Conservation (phyloP, 2,888 invertebrate species). For the Caenorhabditis doughertyi region DNA sequence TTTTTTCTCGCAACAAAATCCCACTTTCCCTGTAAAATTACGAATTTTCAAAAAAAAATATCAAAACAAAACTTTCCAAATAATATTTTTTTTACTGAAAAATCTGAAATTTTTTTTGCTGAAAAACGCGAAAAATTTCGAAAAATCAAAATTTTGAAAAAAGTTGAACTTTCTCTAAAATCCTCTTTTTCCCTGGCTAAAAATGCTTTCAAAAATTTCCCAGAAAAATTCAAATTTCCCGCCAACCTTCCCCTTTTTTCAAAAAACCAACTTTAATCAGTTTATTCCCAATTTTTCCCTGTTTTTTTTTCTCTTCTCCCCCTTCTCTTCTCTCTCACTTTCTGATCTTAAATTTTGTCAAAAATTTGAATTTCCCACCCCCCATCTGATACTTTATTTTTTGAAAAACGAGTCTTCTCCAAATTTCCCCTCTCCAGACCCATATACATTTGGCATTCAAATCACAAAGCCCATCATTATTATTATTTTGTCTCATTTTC, state of each 20-base stretch:
- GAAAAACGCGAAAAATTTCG: background rate
- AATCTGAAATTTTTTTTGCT: background rate
- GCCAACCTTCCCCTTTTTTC: too few relatives aligned
- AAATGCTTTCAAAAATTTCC: too few relatives aligned
- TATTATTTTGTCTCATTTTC: too few relatives aligned
- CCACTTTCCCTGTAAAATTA: too few relatives aligned
- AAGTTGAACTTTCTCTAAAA: background rate
- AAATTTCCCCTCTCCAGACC: too few relatives aligned
- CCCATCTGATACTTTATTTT: background rate
- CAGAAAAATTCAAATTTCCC: background rate
- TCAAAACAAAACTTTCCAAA: too few relatives aligned
- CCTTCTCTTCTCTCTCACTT: background rate
- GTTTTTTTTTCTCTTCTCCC: background rate
- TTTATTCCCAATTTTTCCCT: constrained; percentile 1
- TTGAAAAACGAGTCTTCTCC: background rate
- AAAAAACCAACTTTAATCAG: too few relatives aligned
- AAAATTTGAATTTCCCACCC: too few relatives aligned
- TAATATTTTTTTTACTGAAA: background rate
- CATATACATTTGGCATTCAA: too few relatives aligned
- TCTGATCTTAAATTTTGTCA: background rate
- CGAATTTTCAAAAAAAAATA: too few relatives aligned
- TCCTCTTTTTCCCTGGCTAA: background rate
- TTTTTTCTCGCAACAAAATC: too few relatives aligned
- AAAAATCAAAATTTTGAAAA: constrained; percentile 6
- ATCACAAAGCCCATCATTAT: too few relatives aligned